Evolutionary conservation across 2,888 invertebrate genomes (phyloP), one percentile per base, ranked within the genome.

Genomic region (Catocala nupta): DNA sequence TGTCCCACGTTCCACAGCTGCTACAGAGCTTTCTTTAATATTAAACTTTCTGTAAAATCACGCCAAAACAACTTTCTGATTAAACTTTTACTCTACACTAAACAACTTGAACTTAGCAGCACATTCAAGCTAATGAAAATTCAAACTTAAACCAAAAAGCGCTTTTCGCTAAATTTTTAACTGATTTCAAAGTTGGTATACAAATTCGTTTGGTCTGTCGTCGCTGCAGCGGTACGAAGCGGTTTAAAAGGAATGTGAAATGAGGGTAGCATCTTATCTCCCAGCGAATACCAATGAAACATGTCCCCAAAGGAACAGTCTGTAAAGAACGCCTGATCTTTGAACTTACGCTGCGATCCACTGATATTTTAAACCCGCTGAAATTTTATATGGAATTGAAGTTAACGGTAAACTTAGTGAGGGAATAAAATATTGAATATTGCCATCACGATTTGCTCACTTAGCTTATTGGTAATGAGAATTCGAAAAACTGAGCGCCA

Each of bases 211-310:
- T 50, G 48, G 65, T 62, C 60, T 25, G 36, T 51, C 36, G 54
- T 65, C 42, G 59, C 55, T 70, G 74, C 67, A 73, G 62, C 53
- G 42, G 36, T 54, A 48, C 66, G 60, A 56, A 77, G 57, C 55
- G 59, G 53, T 65, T 55, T 59, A 76, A 79, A 81, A 73, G 77
- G 81, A 81, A 81, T 82, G 64, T 61, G 42, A 57, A 76, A 82
- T 82, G 79, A 81, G 71, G 51, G 48, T 45, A 56, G 65, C 61
- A 72, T 71, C 78, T 77, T 70, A 51, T 43, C 69, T 74, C 65
- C 54, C 58, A 13, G 13, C 47, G 56, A 75, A 71, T 75, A 58
- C 67, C 65, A 67, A 60, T 64, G 60, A 61, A 71, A 67, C 49
- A 47, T 63, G 45, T 61, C 73, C 61, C 57, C 45, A 16, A 60